Evolutionary conservation across 2,113 vertebrate genomes (phyloP), one percentile per base, ranked within the genome.

Genomic region (Psittacus erithacus): DNA sequence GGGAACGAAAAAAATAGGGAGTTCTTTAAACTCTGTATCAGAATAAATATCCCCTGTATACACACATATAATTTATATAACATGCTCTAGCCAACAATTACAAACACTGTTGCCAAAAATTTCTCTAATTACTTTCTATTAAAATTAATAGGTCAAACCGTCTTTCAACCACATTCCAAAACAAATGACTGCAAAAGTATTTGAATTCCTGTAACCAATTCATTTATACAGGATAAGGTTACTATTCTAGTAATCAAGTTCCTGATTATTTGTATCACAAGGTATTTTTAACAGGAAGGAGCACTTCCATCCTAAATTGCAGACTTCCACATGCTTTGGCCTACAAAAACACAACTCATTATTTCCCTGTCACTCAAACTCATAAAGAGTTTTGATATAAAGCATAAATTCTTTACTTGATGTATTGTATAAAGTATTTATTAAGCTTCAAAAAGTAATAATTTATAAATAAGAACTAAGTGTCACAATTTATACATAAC

Each of bases 1-100:
- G 28, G 88, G 95, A 92, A 96, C 73, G 9, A 33, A 83, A 86
- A 92, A 93, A 46, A 83, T 1, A 77, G 20, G 83, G 74, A 95
- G 57, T 90, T 18, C 62, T 93, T 87, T 52, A 60, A 88, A 78
- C 24, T 55, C 17, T 4, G 11, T 41, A 70, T 62, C 44, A 86
- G 31, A 86, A 33, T 2, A 68, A 3, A 31, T 19, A 68, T 17
- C 9, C n/a, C 13, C 3, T 3, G 17, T 31, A 64, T 39, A 24
- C 10, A 59, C 13, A 59, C 33, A 59, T 35, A 59, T 59, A 59
- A 35, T 59, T 35, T 59, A 59, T 35, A 59, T n/a, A 14, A 13
- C 13, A 7, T 24, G n/a, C 10, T 35, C 22, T 27, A 60, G 41
- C 35, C 24, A 83, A 82, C 41, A 69, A 18, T 41, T 49, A 78